These are phyloP conservation scores for Aphidius gifuensis DNA, from an alignment of 1,140 invertebrate genomes.

Conservation along the genomic window DNA sequence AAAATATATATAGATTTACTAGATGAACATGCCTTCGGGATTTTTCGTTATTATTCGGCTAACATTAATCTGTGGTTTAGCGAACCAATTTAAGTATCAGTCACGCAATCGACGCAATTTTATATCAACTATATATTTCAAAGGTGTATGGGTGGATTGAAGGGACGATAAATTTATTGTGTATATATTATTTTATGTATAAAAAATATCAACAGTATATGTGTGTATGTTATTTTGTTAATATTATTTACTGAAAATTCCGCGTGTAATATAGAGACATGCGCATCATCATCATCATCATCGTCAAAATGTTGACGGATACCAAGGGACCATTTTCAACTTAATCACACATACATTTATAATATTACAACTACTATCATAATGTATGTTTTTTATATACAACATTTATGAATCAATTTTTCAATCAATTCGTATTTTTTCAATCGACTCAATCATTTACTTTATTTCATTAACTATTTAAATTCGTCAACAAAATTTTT, in stretches of 20 bases:
- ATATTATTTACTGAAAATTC: neutral
- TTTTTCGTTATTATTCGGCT: neutral
- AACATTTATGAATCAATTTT: slow-evolving; percentile 16
- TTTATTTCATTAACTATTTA: neutral
- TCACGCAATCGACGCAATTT: slow-evolving; percentile 55
- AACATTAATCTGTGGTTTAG: slow-evolving; percentile 56
- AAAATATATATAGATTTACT: neutral
- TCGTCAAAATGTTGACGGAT: too few relatives aligned
- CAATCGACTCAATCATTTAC: neutral
- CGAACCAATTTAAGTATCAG: slow-evolving; percentile 58
- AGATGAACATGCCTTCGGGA: slow-evolving; percentile 5
- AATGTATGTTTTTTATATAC: neutral
- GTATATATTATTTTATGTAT: neutral
- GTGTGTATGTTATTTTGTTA: too few relatives aligned
- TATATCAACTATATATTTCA: slow-evolving; percentile 56
- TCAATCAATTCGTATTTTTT: slow-evolving; percentile 17
- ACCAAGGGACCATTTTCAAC: neutral
- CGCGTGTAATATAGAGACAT: slow-evolving; percentile 9
- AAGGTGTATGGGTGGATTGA: slow-evolving; percentile 49
- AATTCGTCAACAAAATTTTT: neutral
- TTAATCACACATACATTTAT: too few relatives aligned
- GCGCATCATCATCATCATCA: slow-evolving; percentile 3
- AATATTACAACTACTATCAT: too few relatives aligned
- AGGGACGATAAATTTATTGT: slow-evolving; percentile 30
- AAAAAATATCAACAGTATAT: too few relatives aligned